These are phyloP conservation scores for Notechis scutatus DNA, from an alignment of 2,113 vertebrate species.

Conservation along the genomic window DNA sequence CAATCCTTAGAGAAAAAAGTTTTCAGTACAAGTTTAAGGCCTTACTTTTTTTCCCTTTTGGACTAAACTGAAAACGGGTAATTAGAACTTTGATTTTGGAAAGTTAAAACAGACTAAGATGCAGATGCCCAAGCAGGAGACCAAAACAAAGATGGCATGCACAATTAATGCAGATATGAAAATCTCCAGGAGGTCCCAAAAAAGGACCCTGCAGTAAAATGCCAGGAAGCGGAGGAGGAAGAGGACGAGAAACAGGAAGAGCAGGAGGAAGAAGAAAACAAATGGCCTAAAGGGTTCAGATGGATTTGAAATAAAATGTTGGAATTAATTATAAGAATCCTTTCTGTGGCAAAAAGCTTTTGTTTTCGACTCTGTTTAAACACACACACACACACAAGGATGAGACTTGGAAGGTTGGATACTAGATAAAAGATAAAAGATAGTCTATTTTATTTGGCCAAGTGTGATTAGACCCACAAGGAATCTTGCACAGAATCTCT, in stretches of 20 bases:
- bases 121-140: too few relatives aligned
- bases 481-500: too few relatives aligned
- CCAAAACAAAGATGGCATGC: too few relatives aligned
- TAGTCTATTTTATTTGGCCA: too few relatives aligned
- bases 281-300: neutral
- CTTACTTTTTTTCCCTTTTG: too few relatives aligned
- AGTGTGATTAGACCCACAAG: too few relatives aligned
- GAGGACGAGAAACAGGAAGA: too few relatives aligned
- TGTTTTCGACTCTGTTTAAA: neutral
- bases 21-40: neutral
- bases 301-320: neutral
- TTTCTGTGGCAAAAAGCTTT: neutral
- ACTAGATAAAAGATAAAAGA: neutral
- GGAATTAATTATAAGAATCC: neutral
- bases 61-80: neutral
- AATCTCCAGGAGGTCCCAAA: too few relatives aligned
- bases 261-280: too few relatives aligned
- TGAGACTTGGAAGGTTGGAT: neutral
- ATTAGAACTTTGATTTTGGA: neutral
- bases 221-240: too few relatives aligned
- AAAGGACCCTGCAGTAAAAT: too few relatives aligned
- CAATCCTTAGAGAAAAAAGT: neutral
- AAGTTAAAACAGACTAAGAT: neutral
- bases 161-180: too few relatives aligned
- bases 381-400: neutral